Conservation (phyloP, 1,140 invertebrate genomes). For the Megalonaias nervosa region DNA sequence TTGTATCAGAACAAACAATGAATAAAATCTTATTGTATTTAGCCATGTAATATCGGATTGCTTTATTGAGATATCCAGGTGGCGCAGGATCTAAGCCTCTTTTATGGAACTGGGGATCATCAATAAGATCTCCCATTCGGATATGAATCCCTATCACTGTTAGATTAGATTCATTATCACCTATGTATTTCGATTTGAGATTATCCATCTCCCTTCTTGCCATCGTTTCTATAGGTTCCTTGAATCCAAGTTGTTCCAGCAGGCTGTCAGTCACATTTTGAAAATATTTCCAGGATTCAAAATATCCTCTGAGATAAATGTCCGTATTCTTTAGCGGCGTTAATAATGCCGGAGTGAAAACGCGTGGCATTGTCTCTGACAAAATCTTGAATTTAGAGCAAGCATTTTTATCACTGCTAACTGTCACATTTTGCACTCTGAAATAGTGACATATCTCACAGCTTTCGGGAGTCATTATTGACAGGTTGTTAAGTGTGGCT, state of each 20-base stretch:
- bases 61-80: constrained; percentile 33
- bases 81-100: constrained; percentile 36
- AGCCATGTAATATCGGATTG: constrained; percentile 29
- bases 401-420: not conserved
- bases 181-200: constrained; percentile 12
- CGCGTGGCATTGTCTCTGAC: constrained; percentile 35
- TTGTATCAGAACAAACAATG: constrained; percentile 42
- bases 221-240: constrained; percentile 21
- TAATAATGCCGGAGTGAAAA: constrained; percentile 34
- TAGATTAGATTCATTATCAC: constrained; percentile 1
- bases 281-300: constrained; percentile 59
- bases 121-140: constrained; percentile 49
- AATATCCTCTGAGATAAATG: constrained; percentile 36
- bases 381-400: not conserved
- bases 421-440: constrained; percentile 16
- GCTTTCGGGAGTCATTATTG: constrained; percentile 27
- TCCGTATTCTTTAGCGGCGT: constrained; percentile 26
- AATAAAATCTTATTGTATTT: constrained; percentile 28
- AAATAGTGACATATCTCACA: constrained; percentile 22
- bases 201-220: constrained; percentile 17
- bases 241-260: constrained; percentile 45
- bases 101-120: constrained; percentile 2
- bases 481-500: constrained; percentile 34
- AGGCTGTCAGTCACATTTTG: constrained; percentile 31
- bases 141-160: constrained; percentile 55